phyloP scores from a whole-genome alignment of 2,888 invertebrate genomes.

The Odiellus spinosus region DNA sequence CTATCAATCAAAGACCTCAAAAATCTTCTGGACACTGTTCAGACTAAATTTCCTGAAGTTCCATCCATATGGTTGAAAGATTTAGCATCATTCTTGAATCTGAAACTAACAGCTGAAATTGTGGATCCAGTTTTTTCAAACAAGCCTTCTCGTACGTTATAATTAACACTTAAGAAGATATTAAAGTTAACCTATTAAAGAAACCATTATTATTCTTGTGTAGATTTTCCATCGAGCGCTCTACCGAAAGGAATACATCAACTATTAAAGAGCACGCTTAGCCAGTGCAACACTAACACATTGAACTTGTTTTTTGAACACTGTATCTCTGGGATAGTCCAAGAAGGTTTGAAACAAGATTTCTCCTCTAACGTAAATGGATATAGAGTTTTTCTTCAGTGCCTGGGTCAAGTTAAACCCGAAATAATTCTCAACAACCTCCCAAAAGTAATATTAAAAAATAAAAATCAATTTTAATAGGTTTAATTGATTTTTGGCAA shows the following conservation, averaged over 20 bases:
- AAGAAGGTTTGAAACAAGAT: constrained; percentile 15
- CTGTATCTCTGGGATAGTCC: constrained; percentile 26
- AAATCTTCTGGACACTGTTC: constrained; percentile 24
- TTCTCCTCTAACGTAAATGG: constrained; percentile 18
- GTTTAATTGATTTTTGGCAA: constrained; percentile 22
- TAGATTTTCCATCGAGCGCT: too few species aligned
- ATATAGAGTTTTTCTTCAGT: constrained; percentile 29
- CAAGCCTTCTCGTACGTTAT: constrained; percentile 24
- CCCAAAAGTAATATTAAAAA: constrained; percentile 24
- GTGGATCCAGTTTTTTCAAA: constrained; percentile 24
- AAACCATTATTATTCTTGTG: too few species aligned
- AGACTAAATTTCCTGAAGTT: constrained; percentile 27
- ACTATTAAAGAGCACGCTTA: constrained; percentile 24
- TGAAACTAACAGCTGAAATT: constrained; percentile 25
- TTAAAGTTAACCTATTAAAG: too few species aligned
- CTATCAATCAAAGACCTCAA: constrained; percentile 26
- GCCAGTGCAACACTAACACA: constrained; percentile 23
- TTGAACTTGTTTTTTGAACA: constrained; percentile 28
- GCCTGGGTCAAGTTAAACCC: constrained; percentile 25
- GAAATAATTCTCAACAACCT: constrained; percentile 24
- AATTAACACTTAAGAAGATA: too few species aligned
- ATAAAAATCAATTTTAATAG: neutral
- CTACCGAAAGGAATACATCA: constrained; percentile 19
- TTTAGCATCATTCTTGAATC: constrained; percentile 28
- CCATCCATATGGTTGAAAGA: constrained; percentile 32